Conservation (phyloP, 2,888 invertebrate species). For the Leptinotarsa tumamoca region DNA sequence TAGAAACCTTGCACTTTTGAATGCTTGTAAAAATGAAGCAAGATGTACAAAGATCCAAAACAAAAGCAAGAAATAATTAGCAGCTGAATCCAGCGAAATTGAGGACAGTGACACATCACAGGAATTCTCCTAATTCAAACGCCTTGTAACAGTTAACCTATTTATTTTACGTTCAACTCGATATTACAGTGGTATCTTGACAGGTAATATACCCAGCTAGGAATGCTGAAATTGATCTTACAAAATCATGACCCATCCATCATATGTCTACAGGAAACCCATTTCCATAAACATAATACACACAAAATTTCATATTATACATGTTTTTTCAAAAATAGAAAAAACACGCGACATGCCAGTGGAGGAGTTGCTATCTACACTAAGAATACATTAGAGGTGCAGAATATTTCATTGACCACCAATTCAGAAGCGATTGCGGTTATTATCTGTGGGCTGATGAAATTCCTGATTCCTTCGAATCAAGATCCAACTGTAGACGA, state of each 20-base stretch:
- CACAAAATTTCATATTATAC: constrained; percentile 10
- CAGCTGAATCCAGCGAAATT: not conserved
- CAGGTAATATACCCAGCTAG: constrained; percentile 22
- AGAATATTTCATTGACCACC: constrained; percentile 24
- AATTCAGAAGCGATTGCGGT: constrained; percentile 26
- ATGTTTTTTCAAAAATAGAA: constrained; percentile 23
- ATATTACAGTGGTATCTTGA: constrained; percentile 26
- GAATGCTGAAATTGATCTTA: constrained; percentile 24
- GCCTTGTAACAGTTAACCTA: not conserved
- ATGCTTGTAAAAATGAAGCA: not conserved
- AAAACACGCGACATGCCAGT: not conserved
- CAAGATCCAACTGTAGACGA: too few species aligned
- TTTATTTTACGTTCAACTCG: constrained; percentile 2
- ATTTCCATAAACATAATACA: constrained; percentile 21
- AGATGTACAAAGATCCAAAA: constrained; percentile 17
- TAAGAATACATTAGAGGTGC: not conserved
- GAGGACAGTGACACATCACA: constrained; percentile 9
- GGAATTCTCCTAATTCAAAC: not conserved
- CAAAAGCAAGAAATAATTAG: constrained; percentile 11
- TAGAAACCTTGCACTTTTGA: not conserved
- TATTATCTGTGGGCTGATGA: not conserved
- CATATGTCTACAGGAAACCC: constrained; percentile 20
- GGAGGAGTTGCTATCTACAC: constrained; percentile 1
- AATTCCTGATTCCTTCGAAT: not conserved
- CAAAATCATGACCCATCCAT: constrained; percentile 10